A percentile compares a stretch with the other conserved stretches of the same genome.
Evolutionary conservation across 1,140 invertebrate genomes (phyloP).

Genomic region (Philotrypesis tridentata): DNA sequence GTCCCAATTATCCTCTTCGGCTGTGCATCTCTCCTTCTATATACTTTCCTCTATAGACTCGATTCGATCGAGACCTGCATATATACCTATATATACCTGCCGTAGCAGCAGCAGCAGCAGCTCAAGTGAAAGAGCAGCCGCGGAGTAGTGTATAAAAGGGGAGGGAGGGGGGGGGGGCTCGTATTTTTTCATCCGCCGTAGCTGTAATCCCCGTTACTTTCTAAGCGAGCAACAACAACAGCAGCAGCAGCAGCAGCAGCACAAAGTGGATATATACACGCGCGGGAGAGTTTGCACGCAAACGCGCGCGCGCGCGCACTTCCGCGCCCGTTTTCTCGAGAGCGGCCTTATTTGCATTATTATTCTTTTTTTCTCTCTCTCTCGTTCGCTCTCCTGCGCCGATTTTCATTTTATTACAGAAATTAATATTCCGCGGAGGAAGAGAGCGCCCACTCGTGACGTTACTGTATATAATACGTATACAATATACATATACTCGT

Average conservation of each 20-base stretch:
- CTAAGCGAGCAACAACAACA: constrained; percentile 1
- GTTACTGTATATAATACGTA: too few relatives aligned
- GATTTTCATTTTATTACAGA: background rate
- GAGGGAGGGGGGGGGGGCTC: background rate
- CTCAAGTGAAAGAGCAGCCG: background rate
- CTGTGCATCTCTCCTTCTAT: background rate
- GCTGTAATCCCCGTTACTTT: constrained; percentile 42
- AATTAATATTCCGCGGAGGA: too few relatives aligned
- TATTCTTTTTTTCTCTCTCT: background rate
- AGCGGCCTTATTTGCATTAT: constrained; percentile 28
- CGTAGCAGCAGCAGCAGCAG: background rate
- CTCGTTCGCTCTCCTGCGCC: background rate
- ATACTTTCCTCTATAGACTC: background rate
- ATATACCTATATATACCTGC: background rate
- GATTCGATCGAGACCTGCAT: background rate
- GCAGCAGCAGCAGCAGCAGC: background rate
- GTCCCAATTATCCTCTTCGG: constrained; percentile 1
- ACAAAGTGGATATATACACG: background rate
- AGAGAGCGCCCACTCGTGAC: too few relatives aligned
- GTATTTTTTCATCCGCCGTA: background rate
- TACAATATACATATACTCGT: too few relatives aligned
- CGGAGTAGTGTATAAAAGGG: background rate
- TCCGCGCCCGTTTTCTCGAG: constrained; percentile 10
- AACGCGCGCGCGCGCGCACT: background rate
- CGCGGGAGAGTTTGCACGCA: background rate